Conservation (phyloP, 1,140 invertebrate species). For the Brevipalpus yothersi region DNA sequence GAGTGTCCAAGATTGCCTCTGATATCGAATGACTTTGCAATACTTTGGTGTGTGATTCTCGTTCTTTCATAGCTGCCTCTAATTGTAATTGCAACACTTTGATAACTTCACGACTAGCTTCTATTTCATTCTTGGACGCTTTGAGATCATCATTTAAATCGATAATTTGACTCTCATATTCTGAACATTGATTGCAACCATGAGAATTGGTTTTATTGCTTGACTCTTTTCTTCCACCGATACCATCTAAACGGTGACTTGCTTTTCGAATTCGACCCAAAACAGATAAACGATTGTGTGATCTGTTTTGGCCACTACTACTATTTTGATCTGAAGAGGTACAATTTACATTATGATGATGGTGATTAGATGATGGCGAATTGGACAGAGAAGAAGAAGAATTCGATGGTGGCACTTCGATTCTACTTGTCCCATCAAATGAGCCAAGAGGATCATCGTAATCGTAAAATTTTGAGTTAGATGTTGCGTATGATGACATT, state of each 20-base stretch:
- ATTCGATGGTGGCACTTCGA: too few species aligned
- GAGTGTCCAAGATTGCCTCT: not conserved
- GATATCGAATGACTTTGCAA: not conserved
- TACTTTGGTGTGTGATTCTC: slow-evolving; percentile 15
- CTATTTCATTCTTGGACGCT: slow-evolving; percentile 18
- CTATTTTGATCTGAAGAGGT: too few species aligned
- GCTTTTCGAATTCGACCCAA: not conserved
- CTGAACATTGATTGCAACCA: not conserved
- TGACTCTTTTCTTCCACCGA: not conserved
- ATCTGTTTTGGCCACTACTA: not conserved
- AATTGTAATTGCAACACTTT: slow-evolving; percentile 20
- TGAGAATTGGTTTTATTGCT: not conserved
- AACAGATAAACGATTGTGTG: not conserved
- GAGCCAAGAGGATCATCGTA: too few species aligned
- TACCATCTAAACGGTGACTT: not conserved
- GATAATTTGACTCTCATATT: slow-evolving; percentile 12
- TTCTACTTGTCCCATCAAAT: too few species aligned
- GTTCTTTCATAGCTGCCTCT: slow-evolving; percentile 15
- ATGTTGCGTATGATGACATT: too few species aligned
- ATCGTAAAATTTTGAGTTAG: not conserved
- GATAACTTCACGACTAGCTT: slow-evolving; percentile 20
- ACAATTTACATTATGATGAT: too few species aligned
- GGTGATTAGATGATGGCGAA: too few species aligned
- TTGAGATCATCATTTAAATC: slow-evolving; percentile 15
- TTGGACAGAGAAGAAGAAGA: too few species aligned